Evolutionary conservation across 2,797 vertebrate genomes (phyloP), one percentile per base, ranked within the genome.

Genomic region (Chiroxiphia lanceolata): DNA sequence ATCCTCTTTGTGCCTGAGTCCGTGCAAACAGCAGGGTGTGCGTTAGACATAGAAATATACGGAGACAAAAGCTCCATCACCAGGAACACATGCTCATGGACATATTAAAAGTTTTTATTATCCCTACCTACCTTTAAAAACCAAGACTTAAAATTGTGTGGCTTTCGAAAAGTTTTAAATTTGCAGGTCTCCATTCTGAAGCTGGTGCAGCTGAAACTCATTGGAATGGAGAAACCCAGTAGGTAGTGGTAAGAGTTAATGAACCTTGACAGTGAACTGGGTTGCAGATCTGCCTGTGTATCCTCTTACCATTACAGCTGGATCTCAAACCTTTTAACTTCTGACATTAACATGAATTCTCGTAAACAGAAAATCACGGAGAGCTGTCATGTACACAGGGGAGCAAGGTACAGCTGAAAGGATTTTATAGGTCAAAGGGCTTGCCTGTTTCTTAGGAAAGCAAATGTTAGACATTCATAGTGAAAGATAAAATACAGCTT

Each of bases 361-460:
- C 48, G 21, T 67, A 83, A 92, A 81, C 26, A 75, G 20, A 31
- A 78, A 67, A 77, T 40, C 0, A 1, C 2, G 1, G 47, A 92
- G 34, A 84, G 13, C 17, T 81, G 25, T 70, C 70, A 11, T 1
- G 2, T 51, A 40, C 13, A 0, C 34, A 25, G 38, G 54, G 59
- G 83, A 93, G 16, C 0, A 7, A 81, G 57, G 42, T 88, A 50
- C 71, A 83, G 3, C 57, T 81, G 71, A 56, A 89, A 88, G 21
- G 65, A 72, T 86, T 90, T 93, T 65, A 47, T 22, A 86, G 44
- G 81, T 40, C 80, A 83, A 75, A 93, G 67, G 74, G 27, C 44
- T 78, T 94, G 59, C 31, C 34, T 76, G 20, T 80, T 90, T 91
- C 47, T 88, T 47, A 48, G 48, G 45, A 88, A 86, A 93, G 20